Conservation (phyloP, 2,888 invertebrate species). For the Atethmia centrago region DNA sequence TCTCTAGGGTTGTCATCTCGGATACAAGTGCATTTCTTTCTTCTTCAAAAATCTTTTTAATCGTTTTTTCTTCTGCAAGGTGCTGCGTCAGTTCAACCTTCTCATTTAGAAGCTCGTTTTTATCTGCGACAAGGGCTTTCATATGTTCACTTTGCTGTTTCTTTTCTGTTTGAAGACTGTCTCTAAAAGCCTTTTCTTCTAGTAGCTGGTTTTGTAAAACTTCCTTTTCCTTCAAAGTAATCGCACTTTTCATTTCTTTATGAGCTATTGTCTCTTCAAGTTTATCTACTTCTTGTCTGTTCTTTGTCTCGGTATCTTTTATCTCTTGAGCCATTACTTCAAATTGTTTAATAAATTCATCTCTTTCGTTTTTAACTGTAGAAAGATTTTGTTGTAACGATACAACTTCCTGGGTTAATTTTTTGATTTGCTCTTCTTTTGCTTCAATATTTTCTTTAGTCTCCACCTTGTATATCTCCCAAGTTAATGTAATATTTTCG, state of each 20-base stretch:
- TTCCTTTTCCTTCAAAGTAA: constrained; percentile 56
- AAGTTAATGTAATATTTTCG: constrained; percentile 69
- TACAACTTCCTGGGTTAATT: constrained; percentile 59
- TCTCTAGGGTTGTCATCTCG: constrained; percentile 58
- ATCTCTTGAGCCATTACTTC: constrained; percentile 41
- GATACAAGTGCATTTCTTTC: constrained; percentile 58
- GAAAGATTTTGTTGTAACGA: constrained; percentile 52
- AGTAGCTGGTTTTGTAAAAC: constrained; percentile 49
- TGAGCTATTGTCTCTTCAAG: constrained; percentile 43
- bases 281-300: constrained; percentile 43
- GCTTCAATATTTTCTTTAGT: constrained; percentile 64
- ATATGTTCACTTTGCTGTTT: constrained; percentile 57
- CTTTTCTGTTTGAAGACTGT: constrained; percentile 64
- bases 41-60: constrained; percentile 66
- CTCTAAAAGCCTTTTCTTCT: constrained; percentile 57
- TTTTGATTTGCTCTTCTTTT: constrained; percentile 67
- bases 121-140: constrained; percentile 63
- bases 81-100: constrained; percentile 59
- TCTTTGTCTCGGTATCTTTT: constrained; percentile 35
- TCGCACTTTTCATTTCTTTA: constrained; percentile 40
- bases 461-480: constrained; percentile 72
- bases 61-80: constrained; percentile 64
- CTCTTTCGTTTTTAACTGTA: constrained; percentile 48
- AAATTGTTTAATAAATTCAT: constrained; percentile 41
- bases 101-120: constrained; percentile 62